phyloP scores from a whole-genome alignment of 2,797 vertebrate genomes.

The Acomys russatus region DNA sequence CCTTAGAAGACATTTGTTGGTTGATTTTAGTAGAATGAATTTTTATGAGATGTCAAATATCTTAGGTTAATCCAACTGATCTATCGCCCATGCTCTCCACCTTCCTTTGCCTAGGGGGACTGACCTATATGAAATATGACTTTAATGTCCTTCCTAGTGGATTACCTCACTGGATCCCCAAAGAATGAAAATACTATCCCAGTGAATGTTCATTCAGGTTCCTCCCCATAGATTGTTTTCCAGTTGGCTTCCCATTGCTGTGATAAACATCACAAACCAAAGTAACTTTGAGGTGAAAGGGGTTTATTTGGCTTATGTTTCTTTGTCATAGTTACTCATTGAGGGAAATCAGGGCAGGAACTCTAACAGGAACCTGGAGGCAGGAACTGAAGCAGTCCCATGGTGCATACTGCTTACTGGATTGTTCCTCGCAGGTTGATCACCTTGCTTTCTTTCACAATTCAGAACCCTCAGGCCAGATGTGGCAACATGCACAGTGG shows the following conservation, averaged over 20 bases:
- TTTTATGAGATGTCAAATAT: background rate
- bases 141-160: background rate
- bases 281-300: background rate
- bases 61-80: background rate
- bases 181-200: background rate
- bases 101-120: background rate
- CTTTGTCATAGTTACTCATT: background rate
- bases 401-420: background rate
- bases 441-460: background rate
- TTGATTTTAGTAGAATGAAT: background rate
- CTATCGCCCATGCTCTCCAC: background rate
- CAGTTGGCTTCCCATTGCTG: background rate
- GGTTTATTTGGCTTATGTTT: background rate
- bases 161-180: background rate
- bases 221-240: background rate
- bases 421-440: background rate
- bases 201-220: background rate
- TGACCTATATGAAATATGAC: no score
- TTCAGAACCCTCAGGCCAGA: background rate
- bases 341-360: background rate
- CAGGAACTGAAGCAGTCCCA: background rate
- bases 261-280: background rate
- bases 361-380: background rate
- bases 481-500: background rate
- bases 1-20: background rate